Evolutionary conservation across 2,113 vertebrate genomes (phyloP), one percentile per base, ranked within the genome.

Genomic region (Indicator indicator): DNA sequence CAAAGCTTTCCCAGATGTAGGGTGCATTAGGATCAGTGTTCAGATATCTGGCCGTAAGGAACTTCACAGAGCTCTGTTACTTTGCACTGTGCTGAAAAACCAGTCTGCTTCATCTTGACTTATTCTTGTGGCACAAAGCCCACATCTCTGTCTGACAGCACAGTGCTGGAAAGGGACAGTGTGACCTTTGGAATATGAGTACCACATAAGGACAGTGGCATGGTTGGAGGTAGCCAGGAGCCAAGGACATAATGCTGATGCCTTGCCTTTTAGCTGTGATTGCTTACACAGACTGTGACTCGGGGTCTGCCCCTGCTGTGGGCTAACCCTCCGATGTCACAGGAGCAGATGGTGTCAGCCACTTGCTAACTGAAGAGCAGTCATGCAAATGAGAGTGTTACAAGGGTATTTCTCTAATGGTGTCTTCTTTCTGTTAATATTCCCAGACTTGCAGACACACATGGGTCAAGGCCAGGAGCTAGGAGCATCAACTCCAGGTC

Each of bases 311-410:
- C 71, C 75, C 65, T 89, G 86, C 88, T 79, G 86, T 0, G 0
- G 50, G 46, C 91, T 94, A 94, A 81, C 86, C 94, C 92, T 63
- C 70, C 14, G 86, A 48, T 75, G 86, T 75, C 93, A 77, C 27
- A 5, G 88, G 76, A 97, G 91, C 89, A 96, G 95, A 83, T 94
- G 83, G 85, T 79, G 60, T 88, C 73, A 81, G 74, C 88, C 68
- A 28, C 77, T 93, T 83, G 62, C 40, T 86, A 85, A 80, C 60
- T 74, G 76, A 58, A 38, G 79, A 85, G 88, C 88, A 94, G 82
- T 60, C 82, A 60, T 92, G 88, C 88, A 91, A 90, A 89, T 9
- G 3, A 59, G 87, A 82, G 68, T 33, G 62, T 91, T 91, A 67
- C 17, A 71, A 83, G 80, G 68, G 44, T 93, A 48, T 93, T 91